Conservation (phyloP, 2,113 vertebrate species). For the Okapia johnstoni region DNA sequence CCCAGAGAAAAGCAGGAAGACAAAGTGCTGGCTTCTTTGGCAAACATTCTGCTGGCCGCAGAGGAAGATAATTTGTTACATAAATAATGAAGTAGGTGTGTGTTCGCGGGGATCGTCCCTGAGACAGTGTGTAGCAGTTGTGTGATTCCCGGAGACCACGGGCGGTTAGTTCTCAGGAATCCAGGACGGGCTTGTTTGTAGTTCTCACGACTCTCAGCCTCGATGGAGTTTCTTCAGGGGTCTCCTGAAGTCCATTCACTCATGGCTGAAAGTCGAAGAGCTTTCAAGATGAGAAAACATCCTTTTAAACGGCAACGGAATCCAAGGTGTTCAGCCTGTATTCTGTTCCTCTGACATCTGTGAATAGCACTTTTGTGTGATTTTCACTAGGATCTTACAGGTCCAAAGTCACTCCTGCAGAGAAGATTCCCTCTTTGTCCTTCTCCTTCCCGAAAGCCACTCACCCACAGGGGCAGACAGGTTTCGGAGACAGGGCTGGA, state of each 20-base stretch:
- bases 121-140: slow-evolving; percentile 60
- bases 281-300: slow-evolving; percentile 58
- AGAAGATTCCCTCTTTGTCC: neutral
- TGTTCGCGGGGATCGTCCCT: slow-evolving; percentile 70
- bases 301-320: slow-evolving; percentile 28
- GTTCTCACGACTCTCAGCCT: slow-evolving; percentile 60
- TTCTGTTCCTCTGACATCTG: neutral
- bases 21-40: slow-evolving; percentile 61
- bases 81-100: slow-evolving; percentile 77
- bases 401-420: neutral
- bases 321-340: neutral
- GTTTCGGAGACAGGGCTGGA: neutral
- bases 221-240: slow-evolving; percentile 61
- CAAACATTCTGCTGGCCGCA: slow-evolving; percentile 60
- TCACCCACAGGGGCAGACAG: neutral
- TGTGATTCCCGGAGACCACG: slow-evolving; percentile 68
- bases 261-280: slow-evolving; percentile 49
- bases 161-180: slow-evolving; percentile 72
- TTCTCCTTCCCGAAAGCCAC: neutral
- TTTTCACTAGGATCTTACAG: neutral
- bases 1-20: neutral
- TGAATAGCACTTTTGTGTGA: slow-evolving; percentile 38
- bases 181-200: slow-evolving; percentile 65
- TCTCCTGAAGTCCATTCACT: slow-evolving; percentile 58
- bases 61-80: slow-evolving; percentile 73